A percentile compares a stretch with the other conserved stretches of the same genome.
These are phyloP conservation scores for Drosophila parvula DNA, from an alignment of 1,140 invertebrate genomes.

Conservation along the genomic window DNA sequence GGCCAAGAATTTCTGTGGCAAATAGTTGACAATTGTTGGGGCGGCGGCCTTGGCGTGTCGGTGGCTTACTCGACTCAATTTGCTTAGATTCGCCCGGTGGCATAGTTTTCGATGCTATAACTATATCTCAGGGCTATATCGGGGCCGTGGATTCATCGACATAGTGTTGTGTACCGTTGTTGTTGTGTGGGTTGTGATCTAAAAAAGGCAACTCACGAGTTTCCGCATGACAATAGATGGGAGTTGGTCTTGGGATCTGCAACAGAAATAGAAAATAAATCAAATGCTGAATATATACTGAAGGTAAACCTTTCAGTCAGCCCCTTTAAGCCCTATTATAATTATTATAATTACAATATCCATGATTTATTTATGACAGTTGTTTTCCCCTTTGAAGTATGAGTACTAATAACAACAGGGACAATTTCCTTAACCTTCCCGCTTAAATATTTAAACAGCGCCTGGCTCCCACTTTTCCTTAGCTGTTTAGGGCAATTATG, in stretches of 20 bases:
- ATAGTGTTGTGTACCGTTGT: not conserved
- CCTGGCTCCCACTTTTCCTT: conserved; percentile 8
- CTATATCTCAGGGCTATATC: conserved; percentile 43
- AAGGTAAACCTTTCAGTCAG: not conserved
- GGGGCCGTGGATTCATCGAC: conserved; percentile 3
- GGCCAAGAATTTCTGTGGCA: conserved; percentile 58
- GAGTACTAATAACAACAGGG: conserved; percentile 6
- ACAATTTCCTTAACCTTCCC: conserved; percentile 47
- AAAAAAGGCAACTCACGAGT: conserved; percentile 1
- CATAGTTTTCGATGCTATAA: conserved; percentile 41
- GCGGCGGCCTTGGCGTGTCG: conserved; percentile 63
- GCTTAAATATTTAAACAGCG: conserved; percentile 70
- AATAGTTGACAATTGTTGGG: conserved; percentile 72
- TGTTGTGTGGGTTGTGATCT: conserved; percentile 20
- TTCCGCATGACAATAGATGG: conserved; percentile 24
- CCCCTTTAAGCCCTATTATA: not conserved
- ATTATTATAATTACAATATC: conserved; percentile 61
- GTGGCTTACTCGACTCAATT: conserved; percentile 39
- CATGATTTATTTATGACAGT: conserved; percentile 38
- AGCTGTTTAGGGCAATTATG: conserved; percentile 55
- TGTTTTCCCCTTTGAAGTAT: conserved; percentile 15
- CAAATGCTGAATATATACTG: too few relatives aligned
- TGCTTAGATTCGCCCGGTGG: conserved; percentile 39
- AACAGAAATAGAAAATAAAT: not conserved
- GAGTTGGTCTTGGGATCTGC: not conserved